phyloP scores from a whole-genome alignment of 2,888 invertebrate genomes.

The Aleiodes leptofemur region DNA sequence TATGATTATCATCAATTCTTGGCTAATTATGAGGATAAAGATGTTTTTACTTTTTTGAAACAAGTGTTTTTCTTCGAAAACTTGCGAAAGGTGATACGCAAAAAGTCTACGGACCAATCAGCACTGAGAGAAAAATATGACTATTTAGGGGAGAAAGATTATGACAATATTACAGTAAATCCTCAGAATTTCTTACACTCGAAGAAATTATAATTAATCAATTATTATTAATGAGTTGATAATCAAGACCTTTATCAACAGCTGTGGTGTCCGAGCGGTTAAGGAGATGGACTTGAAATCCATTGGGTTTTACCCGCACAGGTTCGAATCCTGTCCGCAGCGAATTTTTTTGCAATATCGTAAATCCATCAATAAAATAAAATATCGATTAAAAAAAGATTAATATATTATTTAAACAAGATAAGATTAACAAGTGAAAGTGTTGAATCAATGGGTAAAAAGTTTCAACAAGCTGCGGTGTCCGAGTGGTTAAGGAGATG shows the following conservation, averaged over 20 bases:
- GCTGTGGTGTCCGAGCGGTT: constrained; percentile 75
- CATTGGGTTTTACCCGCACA: constrained; percentile 75
- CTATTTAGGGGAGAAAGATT: too few species aligned
- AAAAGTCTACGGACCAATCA: too few species aligned
- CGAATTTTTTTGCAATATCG: constrained; percentile 64
- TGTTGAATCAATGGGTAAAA: constrained; percentile 3
- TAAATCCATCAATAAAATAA: background rate
- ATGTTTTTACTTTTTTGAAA: too few species aligned
- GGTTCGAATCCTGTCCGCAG: constrained; percentile 76
- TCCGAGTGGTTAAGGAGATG: constrained; percentile 76
- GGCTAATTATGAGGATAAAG: too few species aligned
- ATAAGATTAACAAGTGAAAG: constrained; percentile 1
- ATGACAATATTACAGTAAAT: too few species aligned
- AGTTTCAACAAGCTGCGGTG: constrained; percentile 69
- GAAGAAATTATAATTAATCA: constrained; percentile 7
- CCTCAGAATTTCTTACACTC: too few species aligned
- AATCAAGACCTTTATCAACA: constrained; percentile 45
- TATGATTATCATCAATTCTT: too few species aligned
- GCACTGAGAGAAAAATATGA: too few species aligned
- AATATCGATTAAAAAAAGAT: background rate
- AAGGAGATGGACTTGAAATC: constrained; percentile 75
- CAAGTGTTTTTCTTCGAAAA: too few species aligned
- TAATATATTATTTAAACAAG: background rate
- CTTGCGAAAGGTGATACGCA: too few species aligned
- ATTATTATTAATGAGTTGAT: background rate